Base-by-base conservation (phyloP, 64 coral and sea anemone species). In the Stichodactyla helianthus region DNA sequence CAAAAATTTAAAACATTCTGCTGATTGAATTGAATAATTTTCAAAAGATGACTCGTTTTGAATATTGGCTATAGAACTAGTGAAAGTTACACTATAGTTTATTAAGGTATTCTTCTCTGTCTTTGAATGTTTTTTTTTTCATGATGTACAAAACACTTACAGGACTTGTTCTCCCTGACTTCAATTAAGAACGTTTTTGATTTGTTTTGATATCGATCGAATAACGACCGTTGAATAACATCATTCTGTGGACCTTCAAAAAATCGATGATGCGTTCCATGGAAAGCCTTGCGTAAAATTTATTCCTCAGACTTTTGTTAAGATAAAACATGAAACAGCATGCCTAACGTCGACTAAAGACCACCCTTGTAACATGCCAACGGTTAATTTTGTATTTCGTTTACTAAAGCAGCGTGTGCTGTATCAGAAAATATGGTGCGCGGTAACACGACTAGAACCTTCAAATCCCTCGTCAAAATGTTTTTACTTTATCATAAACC, bases 1-100 rank as follows among this genome's bases (percentile, higher is more conserved):
- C 78, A 81, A 81, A 81, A 81, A 81, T 81, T 81, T 81, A 81
- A 51, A 52, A 81, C 78, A 74, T 81, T 81, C 78, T 81, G n/a
- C 16, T 52, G 78, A 53, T 53, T 44, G 78, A 17, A 52, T 81
- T 81, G 78, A 81, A 81, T 81, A 81, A 81, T 19, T 81, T 74
- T 52, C 16, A 51, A 53, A 81, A 52, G 50, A 81, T 20, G 52
- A 20, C 51, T 52, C 15, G 78, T 81, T 20, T 81, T 53, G 78
- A 81, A 81, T 81, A 81, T 81, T 81, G 78, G 78, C 78, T 20
- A 52, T 22, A 22, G 15, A 81, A 81, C 78, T 81, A 20, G 15
- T 81, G 50, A 54, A 81, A 54, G 50, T 81, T 53, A 53, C 50
- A 51, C 1, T 52, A 79, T 8, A 27, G 20, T 13, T 31, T 35